Conservation (phyloP, 2,888 invertebrate species). For the Torymus aiolomorphi region DNA sequence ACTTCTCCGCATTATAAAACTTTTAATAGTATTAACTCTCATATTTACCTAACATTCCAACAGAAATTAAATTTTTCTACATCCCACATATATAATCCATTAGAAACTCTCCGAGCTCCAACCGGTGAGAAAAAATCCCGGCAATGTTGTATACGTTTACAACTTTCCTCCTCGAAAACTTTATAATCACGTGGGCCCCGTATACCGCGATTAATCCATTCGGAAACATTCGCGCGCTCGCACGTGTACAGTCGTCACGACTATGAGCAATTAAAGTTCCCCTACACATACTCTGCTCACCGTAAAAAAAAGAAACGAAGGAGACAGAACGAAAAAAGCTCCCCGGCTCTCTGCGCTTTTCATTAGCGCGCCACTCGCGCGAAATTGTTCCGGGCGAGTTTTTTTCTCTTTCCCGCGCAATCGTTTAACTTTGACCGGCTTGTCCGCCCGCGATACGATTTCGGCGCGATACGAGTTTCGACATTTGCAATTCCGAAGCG, state of each 20-base stretch:
- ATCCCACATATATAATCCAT: too few species aligned
- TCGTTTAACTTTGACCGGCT: background rate
- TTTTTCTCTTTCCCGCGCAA: background rate
- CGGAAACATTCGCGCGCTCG: background rate
- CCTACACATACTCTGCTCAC: background rate
- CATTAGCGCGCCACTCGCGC: slow-evolving; percentile 8
- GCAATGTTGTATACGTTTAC: too few species aligned
- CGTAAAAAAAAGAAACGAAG: background rate
- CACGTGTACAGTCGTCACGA: background rate
- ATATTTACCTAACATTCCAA: too few species aligned
- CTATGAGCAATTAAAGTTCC: slow-evolving; percentile 12
- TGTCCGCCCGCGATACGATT: too few species aligned
- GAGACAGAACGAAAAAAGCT: background rate
- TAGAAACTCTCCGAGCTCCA: too few species aligned
- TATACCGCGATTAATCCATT: slow-evolving; percentile 6
- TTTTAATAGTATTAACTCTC: too few species aligned
- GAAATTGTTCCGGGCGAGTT: background rate
- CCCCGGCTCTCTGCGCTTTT: background rate
- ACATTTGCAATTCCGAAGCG: slow-evolving; percentile 37
- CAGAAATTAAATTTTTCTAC: too few species aligned
- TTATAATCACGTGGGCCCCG: background rate
- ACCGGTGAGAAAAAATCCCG: too few species aligned
- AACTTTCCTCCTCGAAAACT: slow-evolving; percentile 28
- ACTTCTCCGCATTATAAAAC: too few species aligned
- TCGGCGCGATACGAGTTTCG: slow-evolving; percentile 14